Evolutionary conservation across 1,140 invertebrate species (phyloP), one percentile per base, ranked within the genome.

Genomic region (Bombus confusus): DNA sequence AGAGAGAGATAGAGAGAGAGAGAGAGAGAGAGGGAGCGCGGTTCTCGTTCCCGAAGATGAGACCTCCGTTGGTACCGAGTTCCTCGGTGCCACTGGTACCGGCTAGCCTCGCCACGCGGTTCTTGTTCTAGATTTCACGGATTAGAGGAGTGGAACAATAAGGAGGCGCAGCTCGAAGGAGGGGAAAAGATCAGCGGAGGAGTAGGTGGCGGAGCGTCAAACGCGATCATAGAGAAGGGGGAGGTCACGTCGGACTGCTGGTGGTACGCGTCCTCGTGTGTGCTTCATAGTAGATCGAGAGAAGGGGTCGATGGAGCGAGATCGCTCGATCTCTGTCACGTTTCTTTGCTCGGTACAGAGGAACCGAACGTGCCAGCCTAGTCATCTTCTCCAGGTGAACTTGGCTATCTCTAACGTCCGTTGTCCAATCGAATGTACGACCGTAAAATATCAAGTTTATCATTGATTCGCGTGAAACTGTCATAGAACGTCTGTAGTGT

Each of bases 61-160:
- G 85, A 91, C 75, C 66, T 85, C 86, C 90, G 89, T 59, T 90
- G 86, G 88, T 88, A 86, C 86, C 86, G 86, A 91, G 84, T 83
- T 83, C 72, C 82, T 88, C 87, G 91, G 80, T 91, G 83, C 81
- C 84, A 91, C 87, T 91, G 92, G 78, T 90, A 91, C 88, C 86
- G 87, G 86, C 69, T 87, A 34, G 86, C 86, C 78, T 87, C 73
- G 81, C 86, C 86, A 87, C 87, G 88, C 77, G 86, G 89, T 91
- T 91, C 87, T 91, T 90, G 89, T 91, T 90, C 90, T 82, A 88
- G 86, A 91, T 91, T 88, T 91, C 84, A 91, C 80, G 85, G 82
- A 79, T 86, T 81, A 85, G 76, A 80, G 90, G 87, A 85, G 89
- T 86, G 89, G 87, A 76, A 74, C 83, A 84, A 87, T 83, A 91